Evolutionary conservation across 2,797 vertebrate genomes (phyloP).

Genomic region (Aplochiton taeniatus): DNA sequence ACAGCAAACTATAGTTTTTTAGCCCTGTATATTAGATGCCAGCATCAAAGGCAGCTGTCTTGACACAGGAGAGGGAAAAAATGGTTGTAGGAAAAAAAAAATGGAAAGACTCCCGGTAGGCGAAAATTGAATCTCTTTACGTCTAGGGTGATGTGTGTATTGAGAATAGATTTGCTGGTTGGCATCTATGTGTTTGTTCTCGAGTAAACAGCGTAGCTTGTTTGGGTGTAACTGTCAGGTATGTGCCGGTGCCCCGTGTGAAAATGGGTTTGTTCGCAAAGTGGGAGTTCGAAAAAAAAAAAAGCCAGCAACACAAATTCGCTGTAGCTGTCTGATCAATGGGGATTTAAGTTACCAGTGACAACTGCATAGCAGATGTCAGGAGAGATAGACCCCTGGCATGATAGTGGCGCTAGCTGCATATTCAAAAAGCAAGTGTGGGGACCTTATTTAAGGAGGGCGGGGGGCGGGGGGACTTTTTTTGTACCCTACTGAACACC

Average conservation of each 20-base stretch:
- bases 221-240: conserved; percentile 81
- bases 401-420: conserved; percentile 51
- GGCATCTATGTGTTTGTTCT: conserved; percentile 78
- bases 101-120: conserved; percentile 77
- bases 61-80: conserved; percentile 64
- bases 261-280: conserved; percentile 80
- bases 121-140: conserved; percentile 81
- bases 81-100: conserved; percentile 36
- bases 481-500: conserved; percentile 59
- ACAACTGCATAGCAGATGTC: conserved; percentile 75
- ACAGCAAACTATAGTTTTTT: conserved; percentile 81
- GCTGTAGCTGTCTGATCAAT: conserved; percentile 75
- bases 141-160: conserved; percentile 80
- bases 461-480: conserved; percentile 26
- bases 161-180: conserved; percentile 81
- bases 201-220: conserved; percentile 77
- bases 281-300: conserved; percentile 72
- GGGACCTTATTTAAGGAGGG: conserved; percentile 42
- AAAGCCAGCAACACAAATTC: conserved; percentile 72
- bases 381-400: conserved; percentile 66
- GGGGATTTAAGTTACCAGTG: conserved; percentile 77
- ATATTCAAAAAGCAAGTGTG: conserved; percentile 61
- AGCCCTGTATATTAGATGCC: conserved; percentile 79
- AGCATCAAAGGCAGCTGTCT: conserved; percentile 80
- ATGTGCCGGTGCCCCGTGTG: conserved; percentile 73